phyloP scores from a whole-genome alignment of 1,140 invertebrate genomes.

The Muscidifurax raptorellus region DNA sequence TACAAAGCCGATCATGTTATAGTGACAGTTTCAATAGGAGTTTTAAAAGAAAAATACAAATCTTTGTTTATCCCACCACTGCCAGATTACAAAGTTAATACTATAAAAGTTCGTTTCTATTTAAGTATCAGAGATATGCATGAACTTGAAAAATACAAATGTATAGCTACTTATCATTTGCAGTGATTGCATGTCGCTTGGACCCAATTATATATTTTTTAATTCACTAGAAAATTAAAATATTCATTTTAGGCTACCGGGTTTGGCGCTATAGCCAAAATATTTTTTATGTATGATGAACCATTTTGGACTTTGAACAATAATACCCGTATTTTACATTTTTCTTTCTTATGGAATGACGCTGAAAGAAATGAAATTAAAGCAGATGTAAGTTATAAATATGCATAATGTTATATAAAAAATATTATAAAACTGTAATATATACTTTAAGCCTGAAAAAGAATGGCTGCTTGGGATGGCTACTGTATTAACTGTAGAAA shows the following conservation, averaged over 20 bases:
- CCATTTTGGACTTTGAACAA: slow-evolving; percentile 77
- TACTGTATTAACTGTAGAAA: slow-evolving; percentile 78
- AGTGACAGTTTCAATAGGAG: slow-evolving; percentile 72
- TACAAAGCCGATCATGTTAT: slow-evolving; percentile 71
- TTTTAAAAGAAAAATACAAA: slow-evolving; percentile 68
- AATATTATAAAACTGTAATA: background rate
- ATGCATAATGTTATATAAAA: background rate
- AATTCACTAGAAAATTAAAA: background rate
- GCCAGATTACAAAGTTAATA: slow-evolving; percentile 62
- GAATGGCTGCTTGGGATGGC: slow-evolving; percentile 79
- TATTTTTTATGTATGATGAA: slow-evolving; percentile 81
- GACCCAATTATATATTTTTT: too few species aligned
- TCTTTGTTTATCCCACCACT: slow-evolving; percentile 69
- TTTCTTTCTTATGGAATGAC: slow-evolving; percentile 71
- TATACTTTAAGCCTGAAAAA: slow-evolving; percentile 57
- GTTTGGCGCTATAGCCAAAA: slow-evolving; percentile 80
- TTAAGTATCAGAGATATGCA: too few species aligned
- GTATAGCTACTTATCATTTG: too few species aligned
- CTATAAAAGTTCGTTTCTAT: slow-evolving; percentile 62
- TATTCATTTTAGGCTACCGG: slow-evolving; percentile 69
- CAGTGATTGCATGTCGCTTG: too few species aligned
- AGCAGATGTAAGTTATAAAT: slow-evolving; percentile 53
- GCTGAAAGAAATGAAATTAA: slow-evolving; percentile 67
- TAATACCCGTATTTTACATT: slow-evolving; percentile 74
- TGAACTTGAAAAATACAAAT: too few species aligned